Evolutionary conservation across 2,888 invertebrate species (phyloP), one percentile per base, ranked within the genome.

Genomic region (Psococerastis gibbosa): DNA sequence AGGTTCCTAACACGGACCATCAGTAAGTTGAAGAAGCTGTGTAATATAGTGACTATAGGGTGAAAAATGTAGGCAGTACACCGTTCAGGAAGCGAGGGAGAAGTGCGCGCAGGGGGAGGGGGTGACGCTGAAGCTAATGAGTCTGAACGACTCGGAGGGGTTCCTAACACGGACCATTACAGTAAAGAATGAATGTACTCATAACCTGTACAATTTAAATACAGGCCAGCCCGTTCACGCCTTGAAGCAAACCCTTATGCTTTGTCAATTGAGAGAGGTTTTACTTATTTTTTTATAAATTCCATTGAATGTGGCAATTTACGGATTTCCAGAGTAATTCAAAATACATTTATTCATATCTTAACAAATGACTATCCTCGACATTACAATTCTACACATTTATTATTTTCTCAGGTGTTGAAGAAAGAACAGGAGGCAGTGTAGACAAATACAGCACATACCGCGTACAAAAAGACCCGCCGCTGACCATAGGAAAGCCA

Each of bases 1-100:
- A 67, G 83, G 42, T 83, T 77, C 57, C 70, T 74, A 52, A 84
- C 83, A 2, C 71, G 75, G 52, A 78, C 81, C 0, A 60, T 80
- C 16, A 71, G 59, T 32, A 71, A 61, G 62, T 68, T 53, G 64
- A 64, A 32, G n/a, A n/a, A n/a, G n/a, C n/a, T n/a, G n/a, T n/a
- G n/a, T n/a, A n/a, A n/a, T n/a, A n/a, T n/a, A n/a, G n/a, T n/a
- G n/a, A n/a, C n/a, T n/a, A n/a, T n/a, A n/a, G n/a, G n/a, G n/a
- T n/a, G n/a, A n/a, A n/a, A n/a, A n/a, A n/a, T 44, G 43, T 34
- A 13, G 33, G 16, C 20, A 33, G 17, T 43, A 32, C 22, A 51
- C 15, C 47, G 55, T 3, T 54, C 52, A 47, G 52, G 54, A 1
- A 60, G 54, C 1, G 63, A 66, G 50, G 45, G 31, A 18, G 9